Evolutionary conservation across 2,888 invertebrate genomes (phyloP), one percentile per base, ranked within the genome.

Genomic region (Sesia bembeciformis): DNA sequence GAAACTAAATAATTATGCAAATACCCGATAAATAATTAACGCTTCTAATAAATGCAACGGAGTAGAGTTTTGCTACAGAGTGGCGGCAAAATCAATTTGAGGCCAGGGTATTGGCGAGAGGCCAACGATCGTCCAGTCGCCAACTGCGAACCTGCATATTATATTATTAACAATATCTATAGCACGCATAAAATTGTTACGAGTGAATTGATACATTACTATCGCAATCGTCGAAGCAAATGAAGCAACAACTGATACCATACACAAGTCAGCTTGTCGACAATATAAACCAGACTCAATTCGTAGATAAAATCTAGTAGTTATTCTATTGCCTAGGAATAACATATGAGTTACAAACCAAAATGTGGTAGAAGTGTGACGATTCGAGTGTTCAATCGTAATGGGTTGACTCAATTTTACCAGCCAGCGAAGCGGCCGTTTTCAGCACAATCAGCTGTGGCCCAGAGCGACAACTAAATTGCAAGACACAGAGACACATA

Each of bases 61-160:
- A 72, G 76, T 72, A 74, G 78, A 81, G 76, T 81, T 79, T 78
- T 68, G 68, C 68, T 74, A 75, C 71, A 74, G 72, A 74, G 72
- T 71, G 72, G 69, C 65, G 69, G 77, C 74, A 78, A 80, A 86
- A 86, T 86, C 86, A 86, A 87, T 87, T 87, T 84, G 78, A 81
- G 80, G 80, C 75, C 82, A 70, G 67, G 65, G 67, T 69, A 73
- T 81, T 87, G 86, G 86, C 86, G 60, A 57, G 56, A 57, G 71
- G 77, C 86, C 86, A 84, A 71, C 65, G 57, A 59, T 57, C 58
- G 64, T 61, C 70, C 76, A 66, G 65, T 69, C 67, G 63, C 66
- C 65, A 62, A 66, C 72, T 72, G 65, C 76, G 68, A 71, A 73
- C 68, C 70, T 75, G 70, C 71, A 78, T 74, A 74, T 74, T 72